Conservation (phyloP, 2,888 invertebrate species). For the Trachelus stipa region DNA sequence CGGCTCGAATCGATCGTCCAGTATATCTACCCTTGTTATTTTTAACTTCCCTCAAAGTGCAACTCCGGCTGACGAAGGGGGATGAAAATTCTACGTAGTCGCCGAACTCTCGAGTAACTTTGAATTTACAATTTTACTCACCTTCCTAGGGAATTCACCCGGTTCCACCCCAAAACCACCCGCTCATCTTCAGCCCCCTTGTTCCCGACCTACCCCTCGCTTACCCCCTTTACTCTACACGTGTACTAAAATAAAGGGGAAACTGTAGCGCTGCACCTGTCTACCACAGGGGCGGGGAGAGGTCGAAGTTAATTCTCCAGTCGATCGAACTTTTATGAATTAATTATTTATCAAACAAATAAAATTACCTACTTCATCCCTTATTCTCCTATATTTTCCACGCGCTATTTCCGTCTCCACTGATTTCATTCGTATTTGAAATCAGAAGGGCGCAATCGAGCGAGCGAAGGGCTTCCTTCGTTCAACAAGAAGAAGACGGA, state of each 20-base stretch:
- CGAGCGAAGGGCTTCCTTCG: background rate
- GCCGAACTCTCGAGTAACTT: background rate
- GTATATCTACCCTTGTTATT: conserved; percentile 2
- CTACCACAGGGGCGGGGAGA: background rate
- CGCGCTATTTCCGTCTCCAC: background rate
- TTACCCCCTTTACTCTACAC: background rate
- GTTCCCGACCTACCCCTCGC: too few relatives aligned
- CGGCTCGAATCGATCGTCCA: conserved; percentile 7
- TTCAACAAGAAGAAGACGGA: background rate
- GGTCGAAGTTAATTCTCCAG: background rate
- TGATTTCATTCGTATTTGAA: background rate
- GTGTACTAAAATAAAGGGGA: background rate
- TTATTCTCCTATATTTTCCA: background rate
- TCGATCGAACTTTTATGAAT: background rate
- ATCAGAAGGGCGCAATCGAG: background rate
- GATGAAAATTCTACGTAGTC: background rate
- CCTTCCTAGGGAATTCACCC: background rate
- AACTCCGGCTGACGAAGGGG: background rate
- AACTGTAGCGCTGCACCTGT: background rate
- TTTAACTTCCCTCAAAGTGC: background rate
- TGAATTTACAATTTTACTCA: background rate
- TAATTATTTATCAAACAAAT: conserved; percentile 38
- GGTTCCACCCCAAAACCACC: background rate
- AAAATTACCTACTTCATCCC: conserved; percentile 39
- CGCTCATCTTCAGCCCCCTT: background rate